A percentile compares a stretch with the other conserved stretches of the same genome.
Evolutionary conservation across 2,888 invertebrate species (phyloP).

Genomic region (Xestia c-nigrum): DNA sequence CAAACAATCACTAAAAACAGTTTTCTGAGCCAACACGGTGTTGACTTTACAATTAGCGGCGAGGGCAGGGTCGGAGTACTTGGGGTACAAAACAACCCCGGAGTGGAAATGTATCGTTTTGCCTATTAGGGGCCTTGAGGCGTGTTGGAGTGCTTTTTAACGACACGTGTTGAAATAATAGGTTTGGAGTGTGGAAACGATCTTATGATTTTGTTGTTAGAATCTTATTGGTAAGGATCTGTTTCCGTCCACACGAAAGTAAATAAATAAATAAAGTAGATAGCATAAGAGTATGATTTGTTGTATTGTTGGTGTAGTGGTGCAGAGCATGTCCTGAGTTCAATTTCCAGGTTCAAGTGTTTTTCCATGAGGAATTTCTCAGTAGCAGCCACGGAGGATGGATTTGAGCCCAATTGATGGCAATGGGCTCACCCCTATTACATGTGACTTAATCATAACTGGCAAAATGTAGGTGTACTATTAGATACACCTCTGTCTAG

Average conservation of each 20-base stretch:
- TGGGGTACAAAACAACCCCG: conserved; percentile 56
- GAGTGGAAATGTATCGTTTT: conserved; percentile 53
- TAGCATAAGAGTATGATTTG: not conserved
- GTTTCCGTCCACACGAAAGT: not conserved
- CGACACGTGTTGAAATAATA: conserved; percentile 51
- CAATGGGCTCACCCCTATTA: not conserved
- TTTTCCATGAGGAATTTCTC: not conserved
- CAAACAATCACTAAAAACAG: conserved; percentile 77
- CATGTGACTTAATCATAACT: not conserved
- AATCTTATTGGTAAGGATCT: not conserved
- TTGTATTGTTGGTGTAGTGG: too few relatives aligned
- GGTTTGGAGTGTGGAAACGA: conserved; percentile 23
- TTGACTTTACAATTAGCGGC: conserved; percentile 81
- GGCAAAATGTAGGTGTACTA: not conserved
- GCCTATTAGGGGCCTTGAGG: conserved; percentile 48
- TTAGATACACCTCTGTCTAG: not conserved
- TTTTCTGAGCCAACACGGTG: conserved; percentile 68
- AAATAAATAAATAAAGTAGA: not conserved
- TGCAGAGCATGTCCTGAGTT: not conserved
- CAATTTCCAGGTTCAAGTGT: not conserved
- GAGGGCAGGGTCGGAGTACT: conserved; percentile 56
- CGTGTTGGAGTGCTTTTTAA: conserved; percentile 43
- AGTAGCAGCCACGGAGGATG: not conserved
- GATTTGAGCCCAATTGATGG: not conserved
- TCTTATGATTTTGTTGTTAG: conserved; percentile 10